Base-by-base conservation (phyloP, 2,888 invertebrate genomes). In the Cybosia mesomella region DNA sequence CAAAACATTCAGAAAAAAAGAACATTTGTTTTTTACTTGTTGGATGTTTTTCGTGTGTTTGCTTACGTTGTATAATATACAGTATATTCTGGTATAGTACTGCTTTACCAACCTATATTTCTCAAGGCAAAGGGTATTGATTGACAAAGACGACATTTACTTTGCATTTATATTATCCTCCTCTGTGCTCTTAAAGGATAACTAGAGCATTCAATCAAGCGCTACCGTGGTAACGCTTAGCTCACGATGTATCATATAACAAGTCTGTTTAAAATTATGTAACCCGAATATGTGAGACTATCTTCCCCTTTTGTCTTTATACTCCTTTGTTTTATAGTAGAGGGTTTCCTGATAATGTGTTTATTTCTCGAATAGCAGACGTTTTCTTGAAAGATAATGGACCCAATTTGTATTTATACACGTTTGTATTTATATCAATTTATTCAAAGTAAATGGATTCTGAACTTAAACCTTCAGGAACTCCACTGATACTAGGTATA, bases 201-300 rank as follows among this genome's bases (percentile, higher is more conserved):
- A 49, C 49, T 49, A 69, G 67, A 54, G 21, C 67, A 73, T 69
- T 77, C 75, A 69, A 73, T 77, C 77, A 77, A 73, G 71, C 67
- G 63, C 57, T 67, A 68, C 72, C 72, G 68, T 53, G 60, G 75
- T 65, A 68, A 58, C 69, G 67, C 36, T 73, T 66, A 77, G 73
- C 64, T 68, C 67, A 66, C 76, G 64, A 71, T 71, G 71, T 75
- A 75, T 75, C 73, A 55, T 24, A 15, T 28, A 18, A 39, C 64
- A 57, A 64, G 64, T 13, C 43, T n/a, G 62, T 75, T 75, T 71
- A 71, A 73, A 18, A 13, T 49, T 49, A 49, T 49, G 36, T 39
- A 70, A 21, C 22, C 55, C 67, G 74, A 66, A 65, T 60, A 70
- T 64, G 73, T 64, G 55, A 58, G 49, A 59, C 58, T 57, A 60